Evolutionary conservation across 2,888 invertebrate genomes (phyloP).

Genomic region (Hyppa rectilinea): DNA sequence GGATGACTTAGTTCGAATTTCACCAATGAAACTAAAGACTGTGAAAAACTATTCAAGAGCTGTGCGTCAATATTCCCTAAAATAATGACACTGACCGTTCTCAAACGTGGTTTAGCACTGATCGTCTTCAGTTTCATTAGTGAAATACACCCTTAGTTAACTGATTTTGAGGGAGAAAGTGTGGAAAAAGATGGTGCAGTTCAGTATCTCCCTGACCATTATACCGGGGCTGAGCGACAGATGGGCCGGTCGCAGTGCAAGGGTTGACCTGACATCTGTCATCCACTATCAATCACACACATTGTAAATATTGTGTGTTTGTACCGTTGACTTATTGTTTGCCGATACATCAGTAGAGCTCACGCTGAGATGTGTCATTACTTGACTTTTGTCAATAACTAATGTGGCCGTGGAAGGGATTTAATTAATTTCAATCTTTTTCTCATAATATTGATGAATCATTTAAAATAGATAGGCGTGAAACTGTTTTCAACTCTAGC

Average conservation of each 20-base stretch:
- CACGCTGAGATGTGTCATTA: conserved; percentile 80
- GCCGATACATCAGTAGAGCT: conserved; percentile 76
- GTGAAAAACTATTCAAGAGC: too few relatives aligned
- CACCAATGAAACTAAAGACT: too few relatives aligned
- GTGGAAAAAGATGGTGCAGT: conserved; percentile 51
- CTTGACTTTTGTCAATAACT: conserved; percentile 70
- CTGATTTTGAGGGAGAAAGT: conserved; percentile 69
- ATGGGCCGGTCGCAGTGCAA: conserved; percentile 80
- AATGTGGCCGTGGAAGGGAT: conserved; percentile 62
- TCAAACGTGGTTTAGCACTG: too few relatives aligned
- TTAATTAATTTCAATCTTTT: conserved; percentile 65
- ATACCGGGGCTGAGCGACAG: conserved; percentile 77
- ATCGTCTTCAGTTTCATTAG: too few relatives aligned
- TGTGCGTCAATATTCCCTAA: too few relatives aligned
- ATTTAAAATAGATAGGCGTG: conserved; percentile 34
- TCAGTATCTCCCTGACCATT: conserved; percentile 75
- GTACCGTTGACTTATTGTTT: conserved; percentile 84
- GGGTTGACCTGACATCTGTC: conserved; percentile 88
- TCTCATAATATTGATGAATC: conserved; percentile 52
- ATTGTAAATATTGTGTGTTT: conserved; percentile 85
- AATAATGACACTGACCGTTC: too few relatives aligned
- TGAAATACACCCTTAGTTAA: too few relatives aligned
- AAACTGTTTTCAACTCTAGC: not conserved
- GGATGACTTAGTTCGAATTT: conserved; percentile 54
- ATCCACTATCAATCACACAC: conserved; percentile 85